These are phyloP conservation scores for Tapera naevia DNA, from an alignment of 2,797 vertebrate species.

Conservation along the genomic window DNA sequence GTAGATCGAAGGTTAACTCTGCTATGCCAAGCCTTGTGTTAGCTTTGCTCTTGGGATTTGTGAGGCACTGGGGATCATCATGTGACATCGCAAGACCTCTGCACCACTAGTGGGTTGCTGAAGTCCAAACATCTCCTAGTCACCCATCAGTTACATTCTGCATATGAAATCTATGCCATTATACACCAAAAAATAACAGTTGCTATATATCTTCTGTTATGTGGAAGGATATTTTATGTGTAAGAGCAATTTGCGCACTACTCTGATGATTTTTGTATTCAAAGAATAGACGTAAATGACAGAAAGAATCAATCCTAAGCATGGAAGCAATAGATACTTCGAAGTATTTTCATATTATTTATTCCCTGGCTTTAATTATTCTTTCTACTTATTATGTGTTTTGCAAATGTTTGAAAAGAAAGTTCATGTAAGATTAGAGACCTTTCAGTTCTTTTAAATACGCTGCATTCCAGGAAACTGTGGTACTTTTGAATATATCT, in stretches of 20 bases:
- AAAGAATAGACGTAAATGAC: not conserved
- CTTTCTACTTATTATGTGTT: not conserved
- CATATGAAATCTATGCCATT: not conserved
- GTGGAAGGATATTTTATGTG: not conserved
- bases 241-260: not conserved
- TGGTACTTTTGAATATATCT: not conserved
- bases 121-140: not conserved
- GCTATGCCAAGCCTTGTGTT: not conserved
- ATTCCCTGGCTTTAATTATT: not conserved
- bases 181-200: not conserved
- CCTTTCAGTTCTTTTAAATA: not conserved
- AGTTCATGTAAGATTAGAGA: not conserved
- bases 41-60: not conserved
- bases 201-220: not conserved
- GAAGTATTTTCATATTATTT: not conserved
- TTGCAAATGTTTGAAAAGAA: not conserved
- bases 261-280: not conserved
- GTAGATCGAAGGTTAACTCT: not conserved
- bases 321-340: not conserved
- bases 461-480: not conserved
- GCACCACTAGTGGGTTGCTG: not conserved
- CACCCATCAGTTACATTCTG: not conserved
- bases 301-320: not conserved
- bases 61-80: not conserved
- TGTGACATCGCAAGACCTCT: not conserved